These are phyloP conservation scores for Periplaneta americana DNA, from an alignment of 1,140 invertebrate species.

Conservation along the genomic window DNA sequence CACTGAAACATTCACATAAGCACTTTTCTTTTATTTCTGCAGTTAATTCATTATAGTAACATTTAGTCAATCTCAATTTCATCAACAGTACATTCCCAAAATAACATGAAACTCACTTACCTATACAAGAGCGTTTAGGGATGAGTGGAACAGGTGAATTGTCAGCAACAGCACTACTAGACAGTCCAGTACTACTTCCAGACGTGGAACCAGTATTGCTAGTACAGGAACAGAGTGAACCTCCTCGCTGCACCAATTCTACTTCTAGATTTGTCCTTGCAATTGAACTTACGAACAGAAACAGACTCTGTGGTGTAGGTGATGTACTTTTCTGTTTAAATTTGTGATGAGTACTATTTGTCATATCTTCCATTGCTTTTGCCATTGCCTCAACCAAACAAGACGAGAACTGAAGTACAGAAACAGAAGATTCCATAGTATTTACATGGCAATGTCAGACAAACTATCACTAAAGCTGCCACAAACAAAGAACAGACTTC, in stretches of 20 bases:
- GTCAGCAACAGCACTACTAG: not conserved
- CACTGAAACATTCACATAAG: slow-evolving; percentile 63
- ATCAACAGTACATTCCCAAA: not conserved
- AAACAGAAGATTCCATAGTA: too few species aligned
- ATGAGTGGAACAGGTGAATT: slow-evolving; percentile 24
- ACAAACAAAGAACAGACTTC: too few species aligned
- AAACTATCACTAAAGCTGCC: too few species aligned
- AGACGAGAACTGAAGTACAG: not conserved
- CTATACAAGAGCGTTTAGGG: slow-evolving; percentile 82
- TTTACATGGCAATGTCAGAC: too few species aligned
- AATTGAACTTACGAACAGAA: slow-evolving; percentile 86
- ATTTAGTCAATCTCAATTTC: too few species aligned
- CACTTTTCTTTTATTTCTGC: too few species aligned
- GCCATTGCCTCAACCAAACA: slow-evolving; percentile 68
- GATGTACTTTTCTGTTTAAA: slow-evolving; percentile 47
- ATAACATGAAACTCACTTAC: slow-evolving; percentile 39
- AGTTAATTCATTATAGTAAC: too few species aligned
- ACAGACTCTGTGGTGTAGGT: slow-evolving; percentile 63
- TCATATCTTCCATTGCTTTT: slow-evolving; percentile 92
- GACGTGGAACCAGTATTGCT: slow-evolving; percentile 10
- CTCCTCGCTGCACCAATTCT: slow-evolving; percentile 81
- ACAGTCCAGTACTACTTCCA: not conserved
- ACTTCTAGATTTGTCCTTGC: slow-evolving; percentile 90
- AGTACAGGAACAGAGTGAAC: slow-evolving; percentile 52
- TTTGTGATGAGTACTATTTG: slow-evolving; percentile 64